Base-by-base conservation (phyloP, 2,888 invertebrate genomes). In the Xylocampa areola region DNA sequence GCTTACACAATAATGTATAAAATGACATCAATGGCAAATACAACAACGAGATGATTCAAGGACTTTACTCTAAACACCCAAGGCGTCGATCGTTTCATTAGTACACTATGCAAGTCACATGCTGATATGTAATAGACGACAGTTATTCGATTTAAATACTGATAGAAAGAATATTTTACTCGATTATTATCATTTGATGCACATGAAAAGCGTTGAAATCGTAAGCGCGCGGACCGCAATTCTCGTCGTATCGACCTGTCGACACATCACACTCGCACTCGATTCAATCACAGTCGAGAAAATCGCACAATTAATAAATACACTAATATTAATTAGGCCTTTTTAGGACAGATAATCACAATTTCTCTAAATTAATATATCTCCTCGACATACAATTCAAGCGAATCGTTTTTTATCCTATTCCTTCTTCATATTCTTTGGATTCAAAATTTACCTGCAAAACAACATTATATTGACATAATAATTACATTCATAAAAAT, bases 291-390 rank as follows among this genome's bases (percentile, higher is more conserved):
- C 91, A 92, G 89, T 84, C 80, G 81, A 87, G 53, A 68, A 63
- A 86, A 84, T 86, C 89, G 87, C 89, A 87, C 86, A 82, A 84
- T 87, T 90, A 88, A 87, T 90, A 90, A 89, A 90, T 90, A 91
- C 81, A 88, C 88, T 94, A 91, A 89, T 84, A 89, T 90, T 92
- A 93, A 91, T 94, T 94, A 94, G 93, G 93, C 93, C 93, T 88
- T 93, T 89, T 89, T 91, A 92, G 93, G 92, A 92, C 91, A 92
- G 89, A 90, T 90, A 90, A 92, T 91, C 92, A 93, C 92, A 92
- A 85, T 90, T 90, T 82, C 80, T 85, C 82, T 87, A 89, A 89
- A 84, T 89, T 86, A 88, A 73, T 76, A 63, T 74, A 66, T 90
- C 86, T 85, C 83, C 84, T 85, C 80, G 71, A 83, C 79, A 80